Evolutionary conservation across 2,888 invertebrate species (phyloP).

Genomic region (Gisinianus flammeolus): DNA sequence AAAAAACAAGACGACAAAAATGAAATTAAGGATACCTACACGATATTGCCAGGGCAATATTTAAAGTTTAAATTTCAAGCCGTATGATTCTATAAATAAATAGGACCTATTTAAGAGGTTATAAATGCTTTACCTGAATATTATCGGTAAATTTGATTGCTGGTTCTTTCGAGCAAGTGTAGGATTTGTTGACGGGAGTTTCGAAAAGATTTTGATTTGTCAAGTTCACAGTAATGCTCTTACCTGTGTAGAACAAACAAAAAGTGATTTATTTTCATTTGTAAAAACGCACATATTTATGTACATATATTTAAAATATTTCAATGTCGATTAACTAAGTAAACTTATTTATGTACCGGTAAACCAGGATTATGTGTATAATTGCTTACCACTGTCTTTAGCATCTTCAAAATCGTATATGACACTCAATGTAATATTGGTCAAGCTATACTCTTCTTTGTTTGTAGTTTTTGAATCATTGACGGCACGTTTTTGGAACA

Average conservation of each 20-base stretch:
- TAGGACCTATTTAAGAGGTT: too few species aligned
- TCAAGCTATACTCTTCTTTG: conserved; percentile 30
- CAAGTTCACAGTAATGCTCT: not conserved
- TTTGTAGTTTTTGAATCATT: conserved; percentile 60
- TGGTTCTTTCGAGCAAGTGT: conserved; percentile 72
- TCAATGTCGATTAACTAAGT: not conserved
- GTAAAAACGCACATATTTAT: not conserved
- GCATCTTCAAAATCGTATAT: not conserved
- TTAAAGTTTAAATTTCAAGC: too few species aligned
- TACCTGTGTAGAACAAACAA: not conserved
- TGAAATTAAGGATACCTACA: too few species aligned
- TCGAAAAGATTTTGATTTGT: conserved; percentile 10
- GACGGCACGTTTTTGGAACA: not conserved
- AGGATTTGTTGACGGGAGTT: conserved; percentile 70
- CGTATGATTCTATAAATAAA: too few species aligned
- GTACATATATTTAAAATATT: not conserved
- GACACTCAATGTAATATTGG: not conserved
- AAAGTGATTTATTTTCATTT: too few species aligned
- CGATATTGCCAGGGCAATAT: too few species aligned
- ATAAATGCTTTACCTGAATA: too few species aligned
- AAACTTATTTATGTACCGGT: not conserved
- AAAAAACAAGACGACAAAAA: conserved; percentile 64
- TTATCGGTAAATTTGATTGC: conserved; percentile 65
- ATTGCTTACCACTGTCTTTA: not conserved
- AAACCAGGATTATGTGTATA: not conserved